These are phyloP conservation scores for Pipistrellus nathusii DNA, from an alignment of 2,797 vertebrate genomes.

Conservation along the genomic window DNA sequence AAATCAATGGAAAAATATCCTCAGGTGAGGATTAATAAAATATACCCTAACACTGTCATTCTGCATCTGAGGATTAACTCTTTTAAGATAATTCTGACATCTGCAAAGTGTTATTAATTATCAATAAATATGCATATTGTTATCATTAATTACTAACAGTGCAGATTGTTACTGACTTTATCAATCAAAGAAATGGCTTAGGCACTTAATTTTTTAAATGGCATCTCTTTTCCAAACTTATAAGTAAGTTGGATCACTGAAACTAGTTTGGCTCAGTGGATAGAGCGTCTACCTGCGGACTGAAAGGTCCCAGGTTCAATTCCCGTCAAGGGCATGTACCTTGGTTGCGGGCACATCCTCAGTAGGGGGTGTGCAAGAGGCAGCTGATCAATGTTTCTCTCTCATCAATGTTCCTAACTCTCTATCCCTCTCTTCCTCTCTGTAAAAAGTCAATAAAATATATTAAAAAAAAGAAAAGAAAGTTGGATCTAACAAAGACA, in stretches of 20 bases:
- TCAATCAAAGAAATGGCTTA: slow-evolving; percentile 51
- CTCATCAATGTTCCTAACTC: too few species aligned
- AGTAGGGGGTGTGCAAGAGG: too few species aligned
- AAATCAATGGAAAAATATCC: too few species aligned
- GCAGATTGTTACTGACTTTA: slow-evolving; percentile 22
- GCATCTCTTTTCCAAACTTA: slow-evolving; percentile 12
- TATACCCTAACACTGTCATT: neutral
- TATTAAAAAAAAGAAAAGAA: neutral
- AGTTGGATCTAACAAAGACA: neutral
- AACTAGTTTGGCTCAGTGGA: too few species aligned
- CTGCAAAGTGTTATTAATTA: slow-evolving; percentile 20
- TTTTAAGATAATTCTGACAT: slow-evolving; percentile 28
- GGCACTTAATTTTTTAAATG: slow-evolving; percentile 44
- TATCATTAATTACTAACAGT: slow-evolving; percentile 2
- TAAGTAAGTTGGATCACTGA: neutral
- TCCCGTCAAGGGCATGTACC: too few species aligned
- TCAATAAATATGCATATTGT: slow-evolving; percentile 26
- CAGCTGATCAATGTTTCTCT: too few species aligned
- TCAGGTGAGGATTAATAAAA: neutral
- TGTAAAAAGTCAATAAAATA: too few species aligned
- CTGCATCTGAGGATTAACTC: neutral
- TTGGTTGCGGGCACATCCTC: too few species aligned
- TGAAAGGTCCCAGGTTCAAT: too few species aligned
- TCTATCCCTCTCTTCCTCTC: too few species aligned
- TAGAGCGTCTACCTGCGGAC: too few species aligned